phyloP scores from a whole-genome alignment of 2,797 vertebrate species.

The Anniella stebbinsi region DNA sequence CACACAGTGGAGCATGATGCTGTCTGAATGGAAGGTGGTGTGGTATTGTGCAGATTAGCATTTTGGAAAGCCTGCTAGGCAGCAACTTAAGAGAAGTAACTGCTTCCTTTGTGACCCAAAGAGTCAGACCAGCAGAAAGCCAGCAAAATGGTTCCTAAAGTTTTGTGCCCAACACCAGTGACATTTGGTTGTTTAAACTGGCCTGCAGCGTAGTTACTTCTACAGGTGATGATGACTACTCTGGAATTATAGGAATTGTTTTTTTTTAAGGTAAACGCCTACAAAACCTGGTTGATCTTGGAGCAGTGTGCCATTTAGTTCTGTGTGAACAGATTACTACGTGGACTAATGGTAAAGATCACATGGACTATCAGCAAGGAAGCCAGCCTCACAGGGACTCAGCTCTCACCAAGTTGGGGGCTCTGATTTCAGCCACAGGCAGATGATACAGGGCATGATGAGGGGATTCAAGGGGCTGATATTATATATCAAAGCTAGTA shows the following conservation, averaged over 20 bases:
- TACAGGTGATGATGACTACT: neutral
- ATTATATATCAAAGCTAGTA: neutral
- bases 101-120: neutral
- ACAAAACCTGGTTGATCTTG: neutral
- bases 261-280: neutral
- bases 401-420: neutral
- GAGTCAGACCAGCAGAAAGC: neutral
- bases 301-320: neutral
- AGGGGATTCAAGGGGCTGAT: neutral
- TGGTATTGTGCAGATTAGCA: too few relatives aligned
- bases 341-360: neutral
- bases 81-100: neutral
- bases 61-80: neutral
- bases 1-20: too few relatives aligned
- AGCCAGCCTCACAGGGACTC: neutral
- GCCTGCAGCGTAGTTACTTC: neutral
- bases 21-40: neutral
- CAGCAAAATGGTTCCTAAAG: neutral
- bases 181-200: neutral
- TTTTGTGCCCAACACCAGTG: neutral
- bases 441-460: neutral
- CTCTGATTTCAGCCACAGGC: neutral
- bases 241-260: neutral
- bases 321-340: neutral
- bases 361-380: neutral